Percentiles rank a stretch among this genome's conserved stretches.
Conservation (phyloP, 1,140 invertebrate genomes). For the Leptinotarsa lineolata region DNA sequence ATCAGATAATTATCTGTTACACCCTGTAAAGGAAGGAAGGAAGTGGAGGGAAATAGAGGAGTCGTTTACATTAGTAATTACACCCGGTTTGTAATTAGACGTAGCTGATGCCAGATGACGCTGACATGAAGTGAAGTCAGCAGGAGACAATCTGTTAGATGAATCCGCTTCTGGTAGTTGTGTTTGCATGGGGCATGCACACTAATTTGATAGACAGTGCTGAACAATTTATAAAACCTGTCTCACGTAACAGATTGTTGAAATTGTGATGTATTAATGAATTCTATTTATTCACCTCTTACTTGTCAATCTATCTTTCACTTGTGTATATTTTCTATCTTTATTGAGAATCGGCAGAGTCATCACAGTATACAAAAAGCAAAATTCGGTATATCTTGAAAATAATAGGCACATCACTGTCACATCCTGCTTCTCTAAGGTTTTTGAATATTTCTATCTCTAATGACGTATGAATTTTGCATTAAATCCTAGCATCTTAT, state of each 20-base stretch:
- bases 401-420: too few relatives aligned
- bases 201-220: conserved; percentile 10
- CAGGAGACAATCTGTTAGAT: conserved; percentile 23
- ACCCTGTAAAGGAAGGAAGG: conserved; percentile 1
- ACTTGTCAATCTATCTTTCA: too few relatives aligned
- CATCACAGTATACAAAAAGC: too few relatives aligned
- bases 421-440: too few relatives aligned
- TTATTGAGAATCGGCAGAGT: too few relatives aligned
- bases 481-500: too few relatives aligned
- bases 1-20: background rate
- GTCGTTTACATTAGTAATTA: conserved; percentile 26
- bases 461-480: too few relatives aligned
- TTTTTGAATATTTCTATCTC: too few relatives aligned
- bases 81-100: conserved; percentile 16
- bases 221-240: background rate
- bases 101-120: conserved; percentile 23
- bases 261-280: too few relatives aligned
- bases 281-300: too few relatives aligned
- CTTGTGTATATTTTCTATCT: too few relatives aligned
- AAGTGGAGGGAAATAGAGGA: conserved; percentile 10
- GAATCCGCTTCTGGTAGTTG: conserved; percentile 11
- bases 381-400: too few relatives aligned
- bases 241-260: background rate
- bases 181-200: conserved; percentile 9
- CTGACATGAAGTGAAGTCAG: conserved; percentile 26